phyloP scores from a whole-genome alignment of 2,113 vertebrate genomes.

The Hyaena hyaena region DNA sequence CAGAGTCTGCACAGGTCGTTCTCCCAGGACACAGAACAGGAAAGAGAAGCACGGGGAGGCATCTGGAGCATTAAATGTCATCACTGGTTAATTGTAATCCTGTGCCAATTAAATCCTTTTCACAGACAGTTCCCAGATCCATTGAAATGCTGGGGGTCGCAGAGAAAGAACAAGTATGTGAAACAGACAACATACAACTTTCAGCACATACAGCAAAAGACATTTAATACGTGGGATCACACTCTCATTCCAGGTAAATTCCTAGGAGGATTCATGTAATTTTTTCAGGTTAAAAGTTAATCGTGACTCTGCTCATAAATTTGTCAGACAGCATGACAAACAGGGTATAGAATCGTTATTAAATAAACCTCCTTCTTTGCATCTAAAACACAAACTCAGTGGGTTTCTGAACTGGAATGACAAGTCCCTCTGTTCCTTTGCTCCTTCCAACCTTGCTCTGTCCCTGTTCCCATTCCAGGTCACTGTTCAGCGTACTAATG shows the following conservation, averaged over 20 bases:
- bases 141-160: constrained; percentile 29
- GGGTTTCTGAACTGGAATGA: constrained; percentile 2
- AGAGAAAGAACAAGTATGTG: background rate
- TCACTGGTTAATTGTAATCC: constrained; percentile 40
- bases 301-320: constrained; percentile 63
- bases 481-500: constrained; percentile 73
- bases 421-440: constrained; percentile 40
- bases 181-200: background rate
- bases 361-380: constrained; percentile 50
- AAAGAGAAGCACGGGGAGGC: background rate
- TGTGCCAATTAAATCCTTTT: constrained; percentile 47
- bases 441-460: constrained; percentile 65
- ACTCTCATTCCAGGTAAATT: constrained; percentile 67
- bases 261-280: constrained; percentile 55
- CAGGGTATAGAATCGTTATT: constrained; percentile 50
- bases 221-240: background rate
- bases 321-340: constrained; percentile 61
- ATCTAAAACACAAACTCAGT: constrained; percentile 36
- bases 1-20: background rate
- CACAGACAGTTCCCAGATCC: constrained; percentile 28
- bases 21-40: background rate
- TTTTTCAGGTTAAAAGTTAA: constrained; percentile 73
- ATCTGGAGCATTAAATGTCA: background rate
- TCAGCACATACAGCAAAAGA: background rate
- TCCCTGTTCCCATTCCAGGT: constrained; percentile 60